Base-by-base conservation (phyloP, 2,113 vertebrate genomes). In the Nannobrachium achirus region DNA sequence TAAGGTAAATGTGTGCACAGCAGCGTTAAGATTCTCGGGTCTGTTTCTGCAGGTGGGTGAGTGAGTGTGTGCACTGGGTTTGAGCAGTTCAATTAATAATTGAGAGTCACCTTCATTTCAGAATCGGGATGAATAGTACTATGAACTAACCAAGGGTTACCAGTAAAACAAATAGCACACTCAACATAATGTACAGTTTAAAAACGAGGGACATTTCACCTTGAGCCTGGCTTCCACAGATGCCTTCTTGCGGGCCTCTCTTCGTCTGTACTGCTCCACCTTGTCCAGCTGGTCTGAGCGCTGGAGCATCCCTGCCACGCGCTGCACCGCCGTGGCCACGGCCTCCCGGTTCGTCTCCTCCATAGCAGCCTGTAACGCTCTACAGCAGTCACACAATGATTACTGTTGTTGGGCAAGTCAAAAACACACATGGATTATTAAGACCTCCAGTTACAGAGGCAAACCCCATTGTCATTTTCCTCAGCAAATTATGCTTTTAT, bases 211-310 rank as follows among this genome's bases (percentile, higher is more conserved):
- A 18, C 57, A 19, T 19, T 7, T 39, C 87, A 96, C 97, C 95
- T 99, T 98, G 39, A 98, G 87, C 4, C 98, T 88, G 61, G 98
- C 98, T 88, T 99, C 98, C 73, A 99, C 98, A 0, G 98, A 99
- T 1, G 97, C 98, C 82, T 99, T 99, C 71, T 99, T 99, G 1
- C 98, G 94, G 1, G 97, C 97, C 81, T 99, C 97, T 73, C 98
- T 93, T 15, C 96, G 86, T 42, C 96, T 93, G 71, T 99, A 99
- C 78, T 99, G 98, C 63, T 99, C 97, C 78, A 99, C 98, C 76
- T 99, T 99, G 86, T 99, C 98, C 88, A 99, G 91, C 79, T 99
- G 98, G 82, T 99, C 98, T 0, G 98, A 96, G 1, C 97, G 93
- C 85, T 98, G 97, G 20, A 99, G 94, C 98, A 99, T 98, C 46